These are phyloP conservation scores for Styela plicata DNA, from an alignment of 23 tunicate species.

Conservation along the genomic window DNA sequence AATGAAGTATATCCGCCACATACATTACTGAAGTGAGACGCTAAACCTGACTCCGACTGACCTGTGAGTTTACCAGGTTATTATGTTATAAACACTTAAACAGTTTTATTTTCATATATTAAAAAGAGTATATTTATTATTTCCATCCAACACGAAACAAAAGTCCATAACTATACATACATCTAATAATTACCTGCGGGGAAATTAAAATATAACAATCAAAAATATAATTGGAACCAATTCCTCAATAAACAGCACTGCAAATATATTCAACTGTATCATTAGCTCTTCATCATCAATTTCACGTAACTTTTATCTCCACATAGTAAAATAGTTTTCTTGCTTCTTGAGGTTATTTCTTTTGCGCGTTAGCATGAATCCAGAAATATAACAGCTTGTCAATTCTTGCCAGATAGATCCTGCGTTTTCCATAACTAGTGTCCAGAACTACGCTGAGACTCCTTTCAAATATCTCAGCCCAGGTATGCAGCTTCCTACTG, in stretches of 20 bases:
- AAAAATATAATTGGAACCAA: no score
- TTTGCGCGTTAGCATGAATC: slow-evolving; percentile 66
- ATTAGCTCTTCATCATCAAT: slow-evolving; percentile 67
- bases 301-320: slow-evolving; percentile 81
- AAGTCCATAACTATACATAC: no score
- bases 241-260: slow-evolving; percentile 97
- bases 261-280: slow-evolving; percentile 76
- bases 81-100: no score
- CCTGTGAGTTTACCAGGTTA: no score
- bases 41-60: no score
- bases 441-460: slow-evolving; percentile 84
- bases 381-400: slow-evolving; percentile 87
- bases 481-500: slow-evolving; percentile 91
- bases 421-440: slow-evolving; percentile 79
- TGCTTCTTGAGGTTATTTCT: slow-evolving; percentile 91
- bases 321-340: slow-evolving; percentile 75
- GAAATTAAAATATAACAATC: no score
- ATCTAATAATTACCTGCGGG: no score
- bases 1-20: no score
- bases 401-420: slow-evolving; percentile 81
- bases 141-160: no score
- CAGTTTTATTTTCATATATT: no score
- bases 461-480: slow-evolving; percentile 91
- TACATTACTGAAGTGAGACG: no score
- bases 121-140: no score